Conservation (phyloP, 2,113 vertebrate species). For the Zosterops pallidus region DNA sequence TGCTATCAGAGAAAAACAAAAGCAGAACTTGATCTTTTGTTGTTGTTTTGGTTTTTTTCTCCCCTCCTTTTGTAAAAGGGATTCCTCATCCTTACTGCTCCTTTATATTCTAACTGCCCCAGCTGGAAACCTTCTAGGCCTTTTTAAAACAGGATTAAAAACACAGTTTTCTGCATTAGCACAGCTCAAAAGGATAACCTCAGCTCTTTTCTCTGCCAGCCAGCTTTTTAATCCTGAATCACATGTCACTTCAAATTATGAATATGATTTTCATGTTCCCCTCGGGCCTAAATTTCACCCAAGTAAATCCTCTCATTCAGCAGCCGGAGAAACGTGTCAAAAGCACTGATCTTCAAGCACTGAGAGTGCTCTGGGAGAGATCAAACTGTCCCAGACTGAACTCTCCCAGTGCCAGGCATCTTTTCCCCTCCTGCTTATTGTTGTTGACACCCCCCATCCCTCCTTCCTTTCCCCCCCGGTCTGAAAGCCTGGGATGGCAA, state of each 20-base stretch:
- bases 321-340: constrained; percentile 72
- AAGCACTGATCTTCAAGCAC: constrained; percentile 71
- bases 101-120: constrained; percentile 68
- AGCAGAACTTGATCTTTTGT: constrained; percentile 52
- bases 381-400: constrained; percentile 64
- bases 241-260: constrained; percentile 81
- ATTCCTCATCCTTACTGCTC: constrained; percentile 46
- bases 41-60: not conserved
- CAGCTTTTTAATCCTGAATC: constrained; percentile 78
- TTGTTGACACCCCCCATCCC: constrained; percentile 31
- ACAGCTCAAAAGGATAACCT: constrained; percentile 71
- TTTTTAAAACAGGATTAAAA: constrained; percentile 74
- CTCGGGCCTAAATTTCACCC: constrained; percentile 78
- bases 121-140: constrained; percentile 69
- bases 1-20: constrained; percentile 35
- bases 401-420: constrained; percentile 33
- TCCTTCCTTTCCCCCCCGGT: not conserved
- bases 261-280: constrained; percentile 76
- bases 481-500: constrained; percentile 22
- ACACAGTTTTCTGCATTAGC: constrained; percentile 74
- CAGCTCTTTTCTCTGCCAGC: constrained; percentile 75
- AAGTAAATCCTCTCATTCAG: constrained; percentile 77
- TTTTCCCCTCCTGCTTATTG: constrained; percentile 28
- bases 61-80: constrained; percentile 29
- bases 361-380: constrained; percentile 63